These are phyloP conservation scores for Protomyctophum bolini DNA, from an alignment of 2,113 vertebrate species.

Conservation along the genomic window DNA sequence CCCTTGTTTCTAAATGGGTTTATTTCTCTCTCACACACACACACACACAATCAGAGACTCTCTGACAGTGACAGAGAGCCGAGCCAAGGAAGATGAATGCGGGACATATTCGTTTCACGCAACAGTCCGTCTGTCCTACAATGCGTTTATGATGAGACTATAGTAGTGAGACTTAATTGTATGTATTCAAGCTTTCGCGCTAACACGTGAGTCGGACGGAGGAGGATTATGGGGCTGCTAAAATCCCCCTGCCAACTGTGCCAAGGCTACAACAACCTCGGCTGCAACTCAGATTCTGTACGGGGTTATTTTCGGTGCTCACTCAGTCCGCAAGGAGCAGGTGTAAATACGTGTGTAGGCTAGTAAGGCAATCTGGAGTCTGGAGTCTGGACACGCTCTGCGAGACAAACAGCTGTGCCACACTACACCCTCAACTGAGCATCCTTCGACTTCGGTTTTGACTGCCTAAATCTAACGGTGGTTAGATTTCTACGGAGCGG, in stretches of 20 bases:
- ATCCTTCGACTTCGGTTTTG: not conserved
- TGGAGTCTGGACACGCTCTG: too few relatives aligned
- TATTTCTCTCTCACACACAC: too few relatives aligned
- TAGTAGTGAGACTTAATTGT: not conserved
- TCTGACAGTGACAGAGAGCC: too few relatives aligned
- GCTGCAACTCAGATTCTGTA: too few relatives aligned
- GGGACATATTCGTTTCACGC: not conserved
- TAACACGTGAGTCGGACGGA: conserved; percentile 54
- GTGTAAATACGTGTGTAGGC: too few relatives aligned
- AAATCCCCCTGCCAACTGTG: conserved; percentile 5
- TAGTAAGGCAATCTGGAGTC: too few relatives aligned
- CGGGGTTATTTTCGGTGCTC: not conserved
- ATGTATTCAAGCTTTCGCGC: conserved; percentile 49
- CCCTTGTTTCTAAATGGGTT: too few relatives aligned
- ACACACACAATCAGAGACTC: too few relatives aligned
- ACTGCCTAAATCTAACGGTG: conserved; percentile 7
- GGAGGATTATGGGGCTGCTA: conserved; percentile 63
- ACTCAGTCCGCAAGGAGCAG: conserved; percentile 38
- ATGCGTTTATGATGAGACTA: not conserved
- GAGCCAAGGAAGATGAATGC: too few relatives aligned
- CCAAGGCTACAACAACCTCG: not conserved
- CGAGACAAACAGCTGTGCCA: not conserved
- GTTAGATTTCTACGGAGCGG: not conserved
- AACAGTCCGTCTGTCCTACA: not conserved
- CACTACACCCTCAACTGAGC: not conserved